A percentile compares a stretch with the other conserved stretches of the same genome.
phyloP scores from a whole-genome alignment of 2,797 vertebrate species.

The Cottoperca gobio region DNA sequence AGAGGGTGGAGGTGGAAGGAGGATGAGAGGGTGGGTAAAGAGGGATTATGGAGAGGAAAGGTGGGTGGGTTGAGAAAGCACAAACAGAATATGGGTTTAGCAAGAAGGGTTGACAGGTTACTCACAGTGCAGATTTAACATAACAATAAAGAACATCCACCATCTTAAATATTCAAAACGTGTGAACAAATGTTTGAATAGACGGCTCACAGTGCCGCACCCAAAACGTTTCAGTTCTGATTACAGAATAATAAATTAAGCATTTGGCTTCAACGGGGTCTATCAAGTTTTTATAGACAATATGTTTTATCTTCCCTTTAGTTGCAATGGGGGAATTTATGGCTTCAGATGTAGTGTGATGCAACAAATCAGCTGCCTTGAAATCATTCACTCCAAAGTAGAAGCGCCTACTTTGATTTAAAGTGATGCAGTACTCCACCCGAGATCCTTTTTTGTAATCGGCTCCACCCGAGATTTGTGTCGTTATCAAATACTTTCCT shows the following conservation, averaged over 20 bases:
- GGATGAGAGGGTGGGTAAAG: background rate
- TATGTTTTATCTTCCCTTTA: conserved; percentile 35
- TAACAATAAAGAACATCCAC: background rate
- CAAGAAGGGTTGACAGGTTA: background rate
- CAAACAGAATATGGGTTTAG: background rate
- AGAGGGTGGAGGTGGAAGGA: background rate
- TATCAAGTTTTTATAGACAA: conserved; percentile 20
- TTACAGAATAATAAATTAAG: conserved; percentile 22
- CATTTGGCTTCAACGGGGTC: conserved; percentile 18
- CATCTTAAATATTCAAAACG: background rate
- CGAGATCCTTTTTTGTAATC: background rate
- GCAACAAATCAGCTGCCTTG: conserved; percentile 51
- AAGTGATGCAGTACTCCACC: conserved; percentile 17
- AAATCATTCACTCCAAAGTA: conserved; percentile 43
- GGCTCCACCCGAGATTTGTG: conserved; percentile 15
- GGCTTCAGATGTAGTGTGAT: conserved; percentile 41
- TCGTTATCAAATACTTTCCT: conserved; percentile 13
- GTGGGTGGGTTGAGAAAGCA: background rate
- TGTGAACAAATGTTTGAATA: background rate
- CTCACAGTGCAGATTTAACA: background rate
- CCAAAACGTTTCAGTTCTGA: background rate
- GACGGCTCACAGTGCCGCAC: background rate
- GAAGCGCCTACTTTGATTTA: conserved; percentile 32
- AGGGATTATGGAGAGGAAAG: background rate
- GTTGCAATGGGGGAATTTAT: conserved; percentile 37